phyloP scores from a whole-genome alignment of 1,140 invertebrate genomes.

The Cardiocondyla obscurior region DNA sequence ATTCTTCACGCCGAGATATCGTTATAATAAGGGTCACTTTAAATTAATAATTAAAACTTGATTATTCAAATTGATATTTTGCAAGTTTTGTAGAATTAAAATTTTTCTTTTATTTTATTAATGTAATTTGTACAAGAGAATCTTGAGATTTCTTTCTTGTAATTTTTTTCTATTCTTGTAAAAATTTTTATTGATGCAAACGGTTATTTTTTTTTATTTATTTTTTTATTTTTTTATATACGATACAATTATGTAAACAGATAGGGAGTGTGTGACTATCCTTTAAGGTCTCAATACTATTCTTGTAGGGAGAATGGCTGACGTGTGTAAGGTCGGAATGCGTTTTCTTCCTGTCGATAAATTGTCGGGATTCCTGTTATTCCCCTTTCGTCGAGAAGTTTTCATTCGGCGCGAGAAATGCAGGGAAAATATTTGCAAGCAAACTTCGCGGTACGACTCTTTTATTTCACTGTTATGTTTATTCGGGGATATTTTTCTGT shows the following conservation, averaged over 20 bases:
- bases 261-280: conserved; percentile 2
- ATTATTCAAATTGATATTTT: neutral
- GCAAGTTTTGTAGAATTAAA: neutral
- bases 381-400: conserved; percentile 55
- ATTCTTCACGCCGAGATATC: conserved; percentile 4
- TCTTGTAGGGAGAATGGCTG: conserved; percentile 20
- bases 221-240: neutral
- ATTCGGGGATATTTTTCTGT: neutral
- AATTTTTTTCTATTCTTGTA: too few relatives aligned
- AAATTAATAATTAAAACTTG: neutral
- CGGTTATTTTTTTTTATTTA: too few relatives aligned
- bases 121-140: neutral
- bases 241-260: conserved; percentile 23
- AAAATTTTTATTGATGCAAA: too few relatives aligned
- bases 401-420: conserved; percentile 68
- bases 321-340: conserved; percentile 47
- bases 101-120: neutral
- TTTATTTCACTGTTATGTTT: conserved; percentile 31
- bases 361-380: conserved; percentile 48
- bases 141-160: too few relatives aligned
- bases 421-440: conserved; percentile 45
- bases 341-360: conserved; percentile 53
- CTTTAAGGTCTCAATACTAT: conserved; percentile 46
- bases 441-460: conserved; percentile 41
- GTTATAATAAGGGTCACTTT: neutral